These are phyloP conservation scores for Percopsis omiscomaycus DNA, from an alignment of 2,797 vertebrate species.

Conservation along the genomic window DNA sequence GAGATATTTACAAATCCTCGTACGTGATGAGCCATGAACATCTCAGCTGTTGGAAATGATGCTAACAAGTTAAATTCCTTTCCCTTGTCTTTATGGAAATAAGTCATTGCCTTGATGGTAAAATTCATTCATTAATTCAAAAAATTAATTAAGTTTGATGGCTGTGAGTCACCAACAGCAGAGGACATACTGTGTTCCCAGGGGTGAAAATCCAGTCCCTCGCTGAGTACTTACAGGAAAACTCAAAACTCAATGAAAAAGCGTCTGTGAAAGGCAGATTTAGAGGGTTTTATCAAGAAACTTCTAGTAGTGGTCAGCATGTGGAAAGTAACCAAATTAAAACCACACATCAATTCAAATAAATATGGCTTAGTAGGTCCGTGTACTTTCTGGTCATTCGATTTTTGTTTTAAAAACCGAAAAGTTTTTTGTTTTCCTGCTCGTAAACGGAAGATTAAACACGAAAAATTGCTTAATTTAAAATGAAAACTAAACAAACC, in stretches of 20 bases:
- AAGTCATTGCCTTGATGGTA: neutral
- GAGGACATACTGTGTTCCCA: neutral
- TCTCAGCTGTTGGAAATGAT: neutral
- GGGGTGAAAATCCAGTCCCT: conserved; percentile 2
- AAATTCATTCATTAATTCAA: conserved; percentile 5
- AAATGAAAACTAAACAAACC: too few species aligned
- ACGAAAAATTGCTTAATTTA: too few species aligned
- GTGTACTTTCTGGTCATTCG: too few species aligned
- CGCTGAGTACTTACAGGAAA: conserved; percentile 9
- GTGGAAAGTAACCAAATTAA: neutral
- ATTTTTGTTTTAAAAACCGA: too few species aligned
- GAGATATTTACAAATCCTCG: neutral
- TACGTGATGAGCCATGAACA: neutral
- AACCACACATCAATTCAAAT: too few species aligned
- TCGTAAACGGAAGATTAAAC: too few species aligned
- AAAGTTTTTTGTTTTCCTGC: too few species aligned
- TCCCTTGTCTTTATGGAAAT: conserved; percentile 2
- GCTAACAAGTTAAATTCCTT: conserved; percentile 9
- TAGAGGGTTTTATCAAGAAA: too few species aligned
- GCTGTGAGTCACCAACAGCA: neutral
- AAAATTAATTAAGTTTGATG: neutral
- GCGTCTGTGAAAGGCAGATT: too few species aligned
- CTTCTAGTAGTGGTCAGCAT: neutral
- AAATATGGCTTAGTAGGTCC: too few species aligned
- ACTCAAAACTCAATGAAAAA: neutral